Percentiles rank a stretch among this genome's conserved stretches.
phyloP scores from a whole-genome alignment of 92 coral and sea anemone species.

The Palythoa heliodiscus region DNA sequence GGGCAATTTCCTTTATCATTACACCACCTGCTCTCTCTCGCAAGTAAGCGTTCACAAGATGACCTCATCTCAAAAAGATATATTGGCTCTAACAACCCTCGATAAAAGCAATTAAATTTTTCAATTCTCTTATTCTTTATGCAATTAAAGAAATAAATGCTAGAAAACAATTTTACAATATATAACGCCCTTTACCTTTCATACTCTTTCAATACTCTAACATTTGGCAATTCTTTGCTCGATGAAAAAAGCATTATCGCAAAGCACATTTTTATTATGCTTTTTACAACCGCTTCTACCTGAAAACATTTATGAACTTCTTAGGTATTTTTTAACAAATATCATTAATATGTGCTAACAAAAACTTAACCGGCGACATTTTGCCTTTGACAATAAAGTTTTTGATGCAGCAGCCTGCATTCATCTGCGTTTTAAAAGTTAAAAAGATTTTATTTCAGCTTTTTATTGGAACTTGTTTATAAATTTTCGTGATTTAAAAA shows the following conservation, averaged over 20 bases:
- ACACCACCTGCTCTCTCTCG: slow-evolving; percentile 25
- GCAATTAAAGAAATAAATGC: not conserved
- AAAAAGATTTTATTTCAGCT: too few relatives aligned
- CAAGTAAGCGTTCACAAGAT: not conserved
- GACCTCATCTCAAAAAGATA: slow-evolving; percentile 24
- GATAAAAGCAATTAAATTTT: not conserved
- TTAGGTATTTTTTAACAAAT: not conserved
- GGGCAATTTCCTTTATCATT: slow-evolving; percentile 1
- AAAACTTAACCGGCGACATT: not conserved
- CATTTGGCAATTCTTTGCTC: not conserved
- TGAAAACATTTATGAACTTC: not conserved
- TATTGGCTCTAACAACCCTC: not conserved
- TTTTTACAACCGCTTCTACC: not conserved
- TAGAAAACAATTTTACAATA: not conserved
- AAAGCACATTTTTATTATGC: not conserved
- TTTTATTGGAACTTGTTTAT: too few relatives aligned
- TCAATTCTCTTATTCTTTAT: not conserved
- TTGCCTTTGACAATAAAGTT: too few relatives aligned
- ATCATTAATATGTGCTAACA: not conserved
- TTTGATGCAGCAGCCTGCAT: too few relatives aligned
- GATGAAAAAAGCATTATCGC: not conserved
- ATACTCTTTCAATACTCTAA: not conserved
- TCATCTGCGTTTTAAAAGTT: too few relatives aligned
- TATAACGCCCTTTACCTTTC: not conserved
- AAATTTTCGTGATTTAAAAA: too few relatives aligned